A percentile compares a stretch with the other conserved stretches of the same genome.
Conservation (phyloP, 1,140 invertebrate genomes). For the Drosophila orosa region DNA sequence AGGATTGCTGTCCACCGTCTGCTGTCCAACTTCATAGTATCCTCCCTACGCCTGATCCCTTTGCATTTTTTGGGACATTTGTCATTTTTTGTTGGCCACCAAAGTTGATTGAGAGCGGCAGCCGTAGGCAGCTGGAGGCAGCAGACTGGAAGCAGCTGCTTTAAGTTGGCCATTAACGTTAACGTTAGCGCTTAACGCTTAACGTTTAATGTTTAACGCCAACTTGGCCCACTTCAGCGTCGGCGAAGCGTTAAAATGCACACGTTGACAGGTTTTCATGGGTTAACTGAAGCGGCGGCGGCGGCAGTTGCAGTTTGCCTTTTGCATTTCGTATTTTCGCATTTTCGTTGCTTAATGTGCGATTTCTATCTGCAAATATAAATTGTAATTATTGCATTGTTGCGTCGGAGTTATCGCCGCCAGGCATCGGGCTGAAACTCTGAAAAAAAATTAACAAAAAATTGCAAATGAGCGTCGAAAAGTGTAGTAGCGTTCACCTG, state of each 20-base stretch:
- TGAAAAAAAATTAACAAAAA: constrained; percentile 71
- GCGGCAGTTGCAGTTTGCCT: constrained; percentile 48
- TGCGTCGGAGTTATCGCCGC: constrained; percentile 56
- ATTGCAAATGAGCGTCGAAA: constrained; percentile 80
- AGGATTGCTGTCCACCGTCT: constrained; percentile 44
- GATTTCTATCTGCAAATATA: constrained; percentile 77
- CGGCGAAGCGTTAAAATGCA: constrained; percentile 76
- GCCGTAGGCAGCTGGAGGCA: constrained; percentile 49
- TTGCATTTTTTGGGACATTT: constrained; percentile 11
- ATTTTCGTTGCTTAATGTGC: constrained; percentile 71
- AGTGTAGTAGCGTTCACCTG: constrained; percentile 61
- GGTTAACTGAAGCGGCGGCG: constrained; percentile 38
- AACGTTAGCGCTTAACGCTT: constrained; percentile 14
- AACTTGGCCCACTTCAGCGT: constrained; percentile 45
- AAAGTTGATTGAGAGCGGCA: constrained; percentile 56
- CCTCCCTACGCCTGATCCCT: background rate
- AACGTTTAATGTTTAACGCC: constrained; percentile 17
- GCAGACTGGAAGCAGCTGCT: constrained; percentile 26
- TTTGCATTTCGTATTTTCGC: constrained; percentile 33
- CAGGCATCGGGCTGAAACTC: constrained; percentile 48
- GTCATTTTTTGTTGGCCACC: constrained; percentile 57
- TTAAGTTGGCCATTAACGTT: constrained; percentile 37
- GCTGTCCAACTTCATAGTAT: constrained; percentile 37
- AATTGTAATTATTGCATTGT: constrained; percentile 82
- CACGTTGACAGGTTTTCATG: constrained; percentile 73